These are phyloP conservation scores for Martes flavigula DNA, from an alignment of 2,797 vertebrate genomes.

Conservation along the genomic window DNA sequence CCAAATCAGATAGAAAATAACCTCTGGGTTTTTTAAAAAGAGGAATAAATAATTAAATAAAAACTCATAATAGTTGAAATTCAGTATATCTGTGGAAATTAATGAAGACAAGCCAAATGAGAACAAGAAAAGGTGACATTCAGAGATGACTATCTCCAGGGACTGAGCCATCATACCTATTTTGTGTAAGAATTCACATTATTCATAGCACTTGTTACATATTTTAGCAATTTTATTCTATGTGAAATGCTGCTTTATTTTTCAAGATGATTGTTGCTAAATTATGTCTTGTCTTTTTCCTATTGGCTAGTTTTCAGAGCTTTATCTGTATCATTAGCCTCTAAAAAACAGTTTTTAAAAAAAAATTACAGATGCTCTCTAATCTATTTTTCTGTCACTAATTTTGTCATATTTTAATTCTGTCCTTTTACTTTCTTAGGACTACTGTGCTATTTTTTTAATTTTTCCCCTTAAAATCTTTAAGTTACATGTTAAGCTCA, in stretches of 20 bases:
- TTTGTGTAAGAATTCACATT: not conserved
- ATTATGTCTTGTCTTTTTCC: not conserved
- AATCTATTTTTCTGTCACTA: not conserved
- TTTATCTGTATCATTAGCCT: not conserved
- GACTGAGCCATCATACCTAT: not conserved
- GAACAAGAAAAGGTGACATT: not conserved
- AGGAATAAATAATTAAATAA: not conserved
- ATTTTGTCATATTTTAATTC: not conserved
- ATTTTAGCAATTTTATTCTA: not conserved
- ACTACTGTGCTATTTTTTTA: not conserved
- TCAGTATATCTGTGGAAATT: not conserved
- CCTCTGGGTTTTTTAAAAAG: not conserved
- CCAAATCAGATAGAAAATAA: not conserved
- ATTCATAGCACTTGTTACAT: not conserved
- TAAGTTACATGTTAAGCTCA: not conserved
- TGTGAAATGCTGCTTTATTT: not conserved
- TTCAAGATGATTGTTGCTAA: not conserved
- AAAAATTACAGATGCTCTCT: not conserved
- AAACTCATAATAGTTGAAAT: not conserved
- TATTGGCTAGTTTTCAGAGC: not conserved
- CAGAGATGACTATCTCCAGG: not conserved
- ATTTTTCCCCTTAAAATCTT: not conserved
- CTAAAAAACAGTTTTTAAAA: not conserved
- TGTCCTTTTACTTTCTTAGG: not conserved
- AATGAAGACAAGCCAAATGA: not conserved